Base-by-base conservation (phyloP, 92 coral and sea anemone genomes). In the Epizoanthus illoricatus region DNA sequence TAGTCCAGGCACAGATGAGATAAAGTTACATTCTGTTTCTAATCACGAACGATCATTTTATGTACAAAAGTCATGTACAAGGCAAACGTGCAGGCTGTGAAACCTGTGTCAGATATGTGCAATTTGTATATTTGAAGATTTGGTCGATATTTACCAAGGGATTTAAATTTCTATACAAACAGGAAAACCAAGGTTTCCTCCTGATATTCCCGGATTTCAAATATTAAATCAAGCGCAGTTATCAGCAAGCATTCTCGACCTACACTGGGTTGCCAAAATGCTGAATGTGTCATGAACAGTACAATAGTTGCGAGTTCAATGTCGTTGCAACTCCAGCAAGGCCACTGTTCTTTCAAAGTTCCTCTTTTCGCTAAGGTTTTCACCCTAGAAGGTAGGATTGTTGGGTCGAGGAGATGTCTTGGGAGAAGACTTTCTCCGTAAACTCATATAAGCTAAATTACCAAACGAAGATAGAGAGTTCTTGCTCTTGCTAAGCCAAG, bases 401-500 rank as follows among this genome's bases (percentile, higher is more conserved):
- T 12, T 8, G 19, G 9, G 11, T 19, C 28, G 45, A 78, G 10
- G 81, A 8, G 18, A 7, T 20, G 52, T 4, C 19, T 78, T 78
- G 0, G 82, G 72, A 1, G 82, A 78, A 5, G 82, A 11, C 28
- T 62, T 62, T 21, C 82, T 78, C 70, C 65, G 64, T 47, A 78
- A 21, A 17, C 82, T 78, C 60, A 63, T 11, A 45, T 78, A 78
- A 63, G 82, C 82, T 19, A 78, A 42, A 40, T 41, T 78, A 7
- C 82, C 82, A 64, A 78, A 63, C 13, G 64, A 41, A 7, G 82
- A 78, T 71, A 78, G 41, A 63, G 82, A 78, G 3, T 5, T 62
- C 72, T 78, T 78, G 85, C 81, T 88, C 58, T 87, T 92, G 47
- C 87, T 88, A 4, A 91, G 86, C 91, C 92, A 93, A 3, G 90